These are phyloP conservation scores for Eupithecia subfuscata DNA, from an alignment of 2,888 invertebrate species.

Conservation along the genomic window DNA sequence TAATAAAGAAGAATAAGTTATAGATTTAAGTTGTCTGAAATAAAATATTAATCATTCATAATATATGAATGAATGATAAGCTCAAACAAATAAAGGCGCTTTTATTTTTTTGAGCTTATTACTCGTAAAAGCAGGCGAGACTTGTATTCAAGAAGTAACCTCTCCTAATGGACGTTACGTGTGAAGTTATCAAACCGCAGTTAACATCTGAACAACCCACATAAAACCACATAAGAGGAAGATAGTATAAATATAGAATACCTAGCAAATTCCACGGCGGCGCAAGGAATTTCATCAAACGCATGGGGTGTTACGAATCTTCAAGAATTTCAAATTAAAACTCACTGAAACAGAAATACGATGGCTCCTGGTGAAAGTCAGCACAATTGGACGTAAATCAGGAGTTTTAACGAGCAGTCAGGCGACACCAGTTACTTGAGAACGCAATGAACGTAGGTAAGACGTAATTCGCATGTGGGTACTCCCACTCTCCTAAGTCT, in stretches of 20 bases:
- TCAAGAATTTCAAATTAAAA: conserved; percentile 38
- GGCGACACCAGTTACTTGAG: background rate
- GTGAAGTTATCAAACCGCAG: background rate
- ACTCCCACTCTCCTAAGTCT: background rate
- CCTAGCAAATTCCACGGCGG: conserved; percentile 19
- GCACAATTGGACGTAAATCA: conserved; percentile 25
- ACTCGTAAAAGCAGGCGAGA: background rate
- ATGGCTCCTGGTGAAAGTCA: conserved; percentile 16
- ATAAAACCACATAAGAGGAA: conserved; percentile 4
- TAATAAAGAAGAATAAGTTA: background rate
- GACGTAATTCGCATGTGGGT: background rate
- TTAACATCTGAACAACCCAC: background rate
- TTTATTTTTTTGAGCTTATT: background rate
- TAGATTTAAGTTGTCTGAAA: background rate
- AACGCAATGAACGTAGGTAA: background rate
- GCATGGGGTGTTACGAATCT: conserved; percentile 28
- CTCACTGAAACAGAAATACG: conserved; percentile 24
- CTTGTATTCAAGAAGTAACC: background rate
- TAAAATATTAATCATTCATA: too few relatives aligned
- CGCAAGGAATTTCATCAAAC: conserved; percentile 34
- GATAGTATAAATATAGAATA: conserved; percentile 24
- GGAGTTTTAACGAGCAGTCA: conserved; percentile 9
- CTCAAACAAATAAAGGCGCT: too few relatives aligned
- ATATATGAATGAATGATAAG: too few relatives aligned
- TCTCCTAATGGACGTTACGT: background rate